Evolutionary conservation across 2,113 vertebrate species (phyloP).

Genomic region (Anoplopoma fimbria): DNA sequence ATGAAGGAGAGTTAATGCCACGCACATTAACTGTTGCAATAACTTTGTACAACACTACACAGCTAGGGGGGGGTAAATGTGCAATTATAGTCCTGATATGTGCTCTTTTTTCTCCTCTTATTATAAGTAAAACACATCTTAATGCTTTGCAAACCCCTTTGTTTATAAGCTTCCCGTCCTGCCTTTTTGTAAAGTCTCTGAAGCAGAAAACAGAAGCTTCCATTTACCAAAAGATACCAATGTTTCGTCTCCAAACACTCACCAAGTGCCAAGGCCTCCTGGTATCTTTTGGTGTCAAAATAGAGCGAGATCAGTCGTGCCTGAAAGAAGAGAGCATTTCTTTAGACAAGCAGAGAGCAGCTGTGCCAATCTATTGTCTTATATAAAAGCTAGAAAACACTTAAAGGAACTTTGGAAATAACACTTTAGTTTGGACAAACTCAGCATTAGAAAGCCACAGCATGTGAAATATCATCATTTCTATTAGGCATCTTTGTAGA

Average conservation of each 20-base stretch:
- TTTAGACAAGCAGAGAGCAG: constrained; percentile 25
- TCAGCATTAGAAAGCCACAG: too few species aligned
- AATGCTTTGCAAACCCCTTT: neutral
- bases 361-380: neutral
- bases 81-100: neutral
- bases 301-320: constrained; percentile 97
- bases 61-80: neutral
- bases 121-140: neutral
- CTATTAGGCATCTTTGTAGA: too few species aligned
- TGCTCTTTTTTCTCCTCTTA: neutral
- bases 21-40: neutral
- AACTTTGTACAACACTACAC: neutral
- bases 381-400: too few species aligned
- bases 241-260: constrained; percentile 64
- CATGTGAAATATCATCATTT: too few species aligned
- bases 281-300: constrained; percentile 99
- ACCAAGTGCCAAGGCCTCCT: constrained; percentile 97
- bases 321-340: constrained; percentile 74
- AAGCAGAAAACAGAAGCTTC: constrained; percentile 4
- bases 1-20: neutral
- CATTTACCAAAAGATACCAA: neutral
- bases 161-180: neutral
- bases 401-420: too few species aligned
- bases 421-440: too few species aligned
- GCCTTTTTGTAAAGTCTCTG: neutral